phyloP scores from a whole-genome alignment of 2,797 vertebrate genomes.

The Anguilla pacifica region DNA sequence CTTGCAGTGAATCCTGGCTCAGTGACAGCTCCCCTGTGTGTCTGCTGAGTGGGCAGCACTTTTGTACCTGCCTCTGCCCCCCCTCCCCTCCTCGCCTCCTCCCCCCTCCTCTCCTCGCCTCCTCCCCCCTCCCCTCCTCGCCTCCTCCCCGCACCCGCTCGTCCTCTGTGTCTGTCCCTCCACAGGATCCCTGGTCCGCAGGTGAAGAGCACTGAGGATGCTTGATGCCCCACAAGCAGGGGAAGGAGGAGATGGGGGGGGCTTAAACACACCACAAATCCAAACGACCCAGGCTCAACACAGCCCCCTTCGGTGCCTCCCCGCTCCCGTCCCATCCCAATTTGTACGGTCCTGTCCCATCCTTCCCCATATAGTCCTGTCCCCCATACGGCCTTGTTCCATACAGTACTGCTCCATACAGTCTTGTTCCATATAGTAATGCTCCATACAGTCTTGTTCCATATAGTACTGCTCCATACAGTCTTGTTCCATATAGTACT shows the following conservation, averaged over 20 bases:
- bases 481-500: no score
- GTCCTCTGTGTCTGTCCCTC: not conserved
- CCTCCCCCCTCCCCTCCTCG: not conserved
- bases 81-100: no score
- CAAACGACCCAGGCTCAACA: constrained; percentile 45
- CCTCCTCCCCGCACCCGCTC: not conserved
- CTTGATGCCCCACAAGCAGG: not conserved
- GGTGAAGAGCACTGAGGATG: not conserved
- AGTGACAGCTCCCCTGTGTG: not conserved
- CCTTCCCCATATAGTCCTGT: no score
- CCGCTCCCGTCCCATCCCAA: not conserved
- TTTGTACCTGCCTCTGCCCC: not conserved
- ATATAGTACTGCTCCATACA: no score
- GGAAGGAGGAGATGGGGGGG: not conserved
- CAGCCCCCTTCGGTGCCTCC: constrained; percentile 58
- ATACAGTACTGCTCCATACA: no score
- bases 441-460: no score
- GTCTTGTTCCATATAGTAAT: no score
- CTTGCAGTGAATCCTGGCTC: not conserved
- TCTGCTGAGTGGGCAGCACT: not conserved
- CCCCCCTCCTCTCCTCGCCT: no score
- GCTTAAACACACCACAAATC: constrained; percentile 20
- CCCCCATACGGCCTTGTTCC: no score
- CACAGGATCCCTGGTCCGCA: not conserved
- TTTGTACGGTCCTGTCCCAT: no score